Base-by-base conservation (phyloP, 2,888 invertebrate genomes). In the Harpalus rufipes region DNA sequence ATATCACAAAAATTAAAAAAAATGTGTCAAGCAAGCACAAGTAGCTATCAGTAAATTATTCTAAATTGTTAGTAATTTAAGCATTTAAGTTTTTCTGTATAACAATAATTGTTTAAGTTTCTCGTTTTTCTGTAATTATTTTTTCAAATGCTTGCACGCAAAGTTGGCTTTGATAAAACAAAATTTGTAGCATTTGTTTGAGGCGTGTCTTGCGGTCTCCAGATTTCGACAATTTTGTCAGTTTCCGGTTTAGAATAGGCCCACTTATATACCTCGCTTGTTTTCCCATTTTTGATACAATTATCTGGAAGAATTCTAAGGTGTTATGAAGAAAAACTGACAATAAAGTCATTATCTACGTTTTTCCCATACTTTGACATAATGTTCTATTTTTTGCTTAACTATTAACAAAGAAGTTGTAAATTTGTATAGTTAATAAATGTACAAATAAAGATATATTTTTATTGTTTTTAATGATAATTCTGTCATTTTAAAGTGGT, bases 181-280 rank as follows among this genome's bases (percentile, higher is more conserved):
- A 74, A 74, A 74, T 51, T 44, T 44, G 44, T 68, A 39, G 68
- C 39, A 39, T 68, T 74, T 74, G 18, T 74, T 74, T 18, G 41
- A 44, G 72, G 72, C 72, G 72, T 8, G 68, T 5, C 18, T 68
- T 74, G 72, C 72, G 72, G 72, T 74, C 41, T 41, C 44, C 14
- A 74, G 72, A 74, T 74, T 74, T 74, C 72, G 72, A 51, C 72
- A 74, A 74, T 51, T 68, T 74, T 74, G 72, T 74, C 18, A 18
- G 44, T 74, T 74, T 74, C 72, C 72, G 72, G 72, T 74, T 44
- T 44, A 74, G 72, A 44, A 44, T 32, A 18, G 18, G 72, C 72
- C 72, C 72, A 74, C 18, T 74, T 68, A 68, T 68, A 68, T 14
- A 16, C 14, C 14, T 68, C 68, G 16, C 14, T 68, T 68, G 68